phyloP scores from a whole-genome alignment of 2,797 vertebrate species.

The Ptychadena robeensis region DNA sequence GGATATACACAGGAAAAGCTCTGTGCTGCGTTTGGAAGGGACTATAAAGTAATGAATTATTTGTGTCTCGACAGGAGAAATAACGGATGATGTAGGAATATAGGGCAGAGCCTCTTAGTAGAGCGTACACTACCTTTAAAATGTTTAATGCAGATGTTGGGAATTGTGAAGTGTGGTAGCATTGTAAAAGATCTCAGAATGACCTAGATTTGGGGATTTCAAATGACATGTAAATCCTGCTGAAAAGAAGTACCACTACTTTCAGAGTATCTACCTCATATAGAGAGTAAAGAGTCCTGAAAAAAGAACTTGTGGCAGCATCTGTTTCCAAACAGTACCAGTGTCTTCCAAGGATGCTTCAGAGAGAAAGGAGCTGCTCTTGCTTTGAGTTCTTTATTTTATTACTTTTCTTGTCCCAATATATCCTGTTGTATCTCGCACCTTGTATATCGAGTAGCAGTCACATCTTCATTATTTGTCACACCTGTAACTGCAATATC shows the following conservation, averaged over 20 bases:
- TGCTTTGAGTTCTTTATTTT: background rate
- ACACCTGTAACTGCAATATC: too few relatives aligned
- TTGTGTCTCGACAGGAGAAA: constrained; percentile 39
- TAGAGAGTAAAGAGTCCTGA: background rate
- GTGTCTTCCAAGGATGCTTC: background rate
- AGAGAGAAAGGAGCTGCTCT: constrained; percentile 1
- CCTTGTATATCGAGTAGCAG: background rate
- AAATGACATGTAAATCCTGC: constrained; percentile 44
- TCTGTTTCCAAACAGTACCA: constrained; percentile 4
- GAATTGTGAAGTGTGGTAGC: constrained; percentile 44
- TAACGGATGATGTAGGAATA: constrained; percentile 41
- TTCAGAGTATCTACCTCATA: constrained; percentile 16
- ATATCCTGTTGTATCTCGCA: background rate
- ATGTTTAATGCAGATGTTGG: constrained; percentile 59
- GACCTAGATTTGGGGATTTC: constrained; percentile 49
- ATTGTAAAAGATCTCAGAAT: constrained; percentile 42
- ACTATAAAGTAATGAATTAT: constrained; percentile 45
- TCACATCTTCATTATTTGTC: background rate
- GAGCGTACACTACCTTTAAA: constrained; percentile 41
- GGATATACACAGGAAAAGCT: constrained; percentile 24
- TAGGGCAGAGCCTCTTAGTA: constrained; percentile 48
- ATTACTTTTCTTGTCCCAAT: background rate
- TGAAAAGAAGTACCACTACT: constrained; percentile 36
- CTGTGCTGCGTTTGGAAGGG: constrained; percentile 35
- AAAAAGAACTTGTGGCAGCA: background rate